phyloP scores from a whole-genome alignment of 2,888 invertebrate species.

The Catocala sponsa region DNA sequence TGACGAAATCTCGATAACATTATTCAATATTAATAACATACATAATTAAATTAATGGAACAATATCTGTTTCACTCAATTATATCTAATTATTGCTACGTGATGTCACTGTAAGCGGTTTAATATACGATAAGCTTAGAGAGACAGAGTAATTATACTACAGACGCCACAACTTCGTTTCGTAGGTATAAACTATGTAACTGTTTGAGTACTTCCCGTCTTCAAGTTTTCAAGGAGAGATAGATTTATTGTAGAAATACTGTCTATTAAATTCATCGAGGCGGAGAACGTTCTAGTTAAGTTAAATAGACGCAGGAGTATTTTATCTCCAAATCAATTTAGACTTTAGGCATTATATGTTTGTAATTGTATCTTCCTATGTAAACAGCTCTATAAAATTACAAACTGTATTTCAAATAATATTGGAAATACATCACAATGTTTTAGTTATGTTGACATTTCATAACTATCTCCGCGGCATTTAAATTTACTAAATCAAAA shows the following conservation, averaged over 20 bases:
- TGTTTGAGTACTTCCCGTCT: background rate
- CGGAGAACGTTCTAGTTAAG: no score
- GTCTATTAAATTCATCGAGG: no score
- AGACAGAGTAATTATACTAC: slow-evolving; percentile 52
- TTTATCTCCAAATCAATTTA: no score
- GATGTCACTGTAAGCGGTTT: slow-evolving; percentile 46
- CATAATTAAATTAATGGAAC: slow-evolving; percentile 58
- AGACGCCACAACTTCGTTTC: slow-evolving; percentile 29
- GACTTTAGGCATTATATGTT: no score
- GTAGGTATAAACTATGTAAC: background rate
- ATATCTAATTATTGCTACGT: slow-evolving; percentile 46
- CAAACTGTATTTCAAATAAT: no score
- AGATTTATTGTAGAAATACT: no score
- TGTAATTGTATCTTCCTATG: no score
- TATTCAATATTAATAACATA: slow-evolving; percentile 49
- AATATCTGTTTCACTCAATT: slow-evolving; percentile 56
- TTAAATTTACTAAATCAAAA: slow-evolving; percentile 1
- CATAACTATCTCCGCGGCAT: no score
- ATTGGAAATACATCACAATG: no score
- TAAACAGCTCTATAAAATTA: no score
- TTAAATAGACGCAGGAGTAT: no score
- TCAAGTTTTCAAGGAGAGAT: background rate
- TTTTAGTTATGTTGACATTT: no score
- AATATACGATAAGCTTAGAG: slow-evolving; percentile 40
- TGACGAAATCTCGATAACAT: slow-evolving; percentile 30